Percentiles rank a stretch among this genome's conserved stretches.
These are phyloP conservation scores for Helleia helle DNA, from an alignment of 2,888 invertebrate genomes.

Conservation along the genomic window DNA sequence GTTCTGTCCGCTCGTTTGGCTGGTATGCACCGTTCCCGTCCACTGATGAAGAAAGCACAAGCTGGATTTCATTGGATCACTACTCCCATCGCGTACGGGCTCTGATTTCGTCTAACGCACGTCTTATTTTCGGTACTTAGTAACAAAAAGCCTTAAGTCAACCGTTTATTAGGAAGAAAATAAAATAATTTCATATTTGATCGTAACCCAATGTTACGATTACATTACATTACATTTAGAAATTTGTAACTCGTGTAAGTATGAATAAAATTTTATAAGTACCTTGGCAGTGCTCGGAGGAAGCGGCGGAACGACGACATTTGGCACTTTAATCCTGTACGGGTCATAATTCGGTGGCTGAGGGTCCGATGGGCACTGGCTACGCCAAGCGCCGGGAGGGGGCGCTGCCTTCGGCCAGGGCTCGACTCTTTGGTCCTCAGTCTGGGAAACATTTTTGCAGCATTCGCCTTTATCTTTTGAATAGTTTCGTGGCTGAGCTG, in stretches of 20 bases:
- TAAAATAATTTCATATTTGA: no score
- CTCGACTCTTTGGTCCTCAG: conserved; percentile 39
- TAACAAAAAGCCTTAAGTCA: no score
- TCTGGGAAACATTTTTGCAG: conserved; percentile 40
- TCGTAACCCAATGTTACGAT: no score
- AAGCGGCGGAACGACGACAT: conserved; percentile 49
- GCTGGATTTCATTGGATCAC: conserved; percentile 66
- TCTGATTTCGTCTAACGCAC: conserved; percentile 71
- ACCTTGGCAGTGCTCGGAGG: conserved; percentile 58
- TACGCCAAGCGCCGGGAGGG: conserved; percentile 38
- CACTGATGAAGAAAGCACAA: conserved; percentile 68
- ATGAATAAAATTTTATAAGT: no score
- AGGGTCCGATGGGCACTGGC: conserved; percentile 38
- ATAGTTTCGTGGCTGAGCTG: no score
- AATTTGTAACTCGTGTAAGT: no score
- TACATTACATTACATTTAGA: no score
- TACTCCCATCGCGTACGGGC: conserved; percentile 44
- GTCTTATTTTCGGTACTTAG: conserved; percentile 19
- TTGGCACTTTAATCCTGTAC: conserved; percentile 55
- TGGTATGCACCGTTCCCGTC: conserved; percentile 36
- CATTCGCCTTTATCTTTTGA: conserved; percentile 34
- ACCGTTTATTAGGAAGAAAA: no score
- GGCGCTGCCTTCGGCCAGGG: conserved; percentile 44
- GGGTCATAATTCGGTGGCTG: conserved; percentile 57
- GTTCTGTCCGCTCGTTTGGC: conserved; percentile 18